Evolutionary conservation across 2,113 vertebrate species (phyloP).

Genomic region (Cyanoderma ruficeps): DNA sequence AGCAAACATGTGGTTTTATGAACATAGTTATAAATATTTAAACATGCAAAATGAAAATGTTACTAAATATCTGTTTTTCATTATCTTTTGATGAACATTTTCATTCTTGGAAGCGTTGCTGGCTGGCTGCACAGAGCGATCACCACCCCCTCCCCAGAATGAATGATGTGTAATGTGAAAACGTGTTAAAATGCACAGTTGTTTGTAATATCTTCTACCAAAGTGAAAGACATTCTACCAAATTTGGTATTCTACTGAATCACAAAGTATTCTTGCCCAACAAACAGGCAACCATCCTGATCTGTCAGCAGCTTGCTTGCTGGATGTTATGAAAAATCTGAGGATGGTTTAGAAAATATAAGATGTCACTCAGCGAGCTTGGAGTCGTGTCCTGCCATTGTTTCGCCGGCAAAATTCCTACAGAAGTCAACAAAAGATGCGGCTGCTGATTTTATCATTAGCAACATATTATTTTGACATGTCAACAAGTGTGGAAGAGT

Average conservation of each 20-base stretch:
- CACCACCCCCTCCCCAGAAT: not conserved
- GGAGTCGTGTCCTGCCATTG: slow-evolving; percentile 4
- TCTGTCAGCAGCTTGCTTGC: slow-evolving; percentile 55
- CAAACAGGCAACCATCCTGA: slow-evolving; percentile 43
- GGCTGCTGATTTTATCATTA: slow-evolving; percentile 50
- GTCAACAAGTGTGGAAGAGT: not conserved
- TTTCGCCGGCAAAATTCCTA: not conserved
- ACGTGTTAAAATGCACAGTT: slow-evolving; percentile 54
- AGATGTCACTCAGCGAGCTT: slow-evolving; percentile 10
- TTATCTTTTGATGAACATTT: slow-evolving; percentile 69
- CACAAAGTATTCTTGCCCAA: not conserved
- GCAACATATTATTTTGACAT: slow-evolving; percentile 42
- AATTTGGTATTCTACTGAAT: slow-evolving; percentile 66
- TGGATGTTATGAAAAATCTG: slow-evolving; percentile 36
- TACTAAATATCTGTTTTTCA: slow-evolving; percentile 77
- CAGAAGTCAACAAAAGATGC: slow-evolving; percentile 7
- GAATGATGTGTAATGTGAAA: slow-evolving; percentile 38
- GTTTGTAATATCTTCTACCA: slow-evolving; percentile 41
- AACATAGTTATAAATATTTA: slow-evolving; percentile 80
- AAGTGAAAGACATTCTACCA: slow-evolving; percentile 63
- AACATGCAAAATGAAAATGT: slow-evolving; percentile 77
- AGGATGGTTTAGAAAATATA: slow-evolving; percentile 25
- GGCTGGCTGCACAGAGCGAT: slow-evolving; percentile 45
- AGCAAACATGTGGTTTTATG: slow-evolving; percentile 74
- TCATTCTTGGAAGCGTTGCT: slow-evolving; percentile 66